Conservation (phyloP, 2,888 invertebrate genomes). For the Ormyrus thymus region DNA sequence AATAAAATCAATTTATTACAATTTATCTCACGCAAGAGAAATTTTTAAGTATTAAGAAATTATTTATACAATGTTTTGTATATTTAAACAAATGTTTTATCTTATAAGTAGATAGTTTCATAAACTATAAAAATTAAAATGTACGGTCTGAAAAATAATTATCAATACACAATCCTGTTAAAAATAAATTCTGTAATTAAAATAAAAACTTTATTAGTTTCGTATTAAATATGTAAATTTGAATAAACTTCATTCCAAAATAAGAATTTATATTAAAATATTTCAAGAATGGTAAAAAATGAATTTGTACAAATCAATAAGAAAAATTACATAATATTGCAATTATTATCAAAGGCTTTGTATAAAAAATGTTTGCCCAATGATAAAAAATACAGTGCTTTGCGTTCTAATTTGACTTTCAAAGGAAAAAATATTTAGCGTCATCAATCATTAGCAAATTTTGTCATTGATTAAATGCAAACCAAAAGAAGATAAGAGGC, state of each 20-base stretch:
- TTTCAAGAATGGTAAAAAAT: constrained; percentile 34
- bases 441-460: constrained; percentile 18
- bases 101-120: constrained; percentile 8
- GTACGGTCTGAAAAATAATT: constrained; percentile 32
- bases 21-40: neutral
- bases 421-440: constrained; percentile 29
- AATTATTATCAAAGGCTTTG: constrained; percentile 25
- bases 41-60: constrained; percentile 16
- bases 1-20: constrained; percentile 12
- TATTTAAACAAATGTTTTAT: too few relatives aligned
- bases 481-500: constrained; percentile 20
- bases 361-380: constrained; percentile 39
- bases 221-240: constrained; percentile 22
- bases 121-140: neutral
- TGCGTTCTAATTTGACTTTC: constrained; percentile 10
- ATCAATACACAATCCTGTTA: constrained; percentile 21
- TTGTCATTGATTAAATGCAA: constrained; percentile 37
- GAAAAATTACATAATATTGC: constrained; percentile 38
- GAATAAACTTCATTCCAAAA: constrained; percentile 42
- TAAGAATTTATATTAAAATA: constrained; percentile 45
- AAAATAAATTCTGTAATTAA: constrained; percentile 24
- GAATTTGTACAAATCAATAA: constrained; percentile 33
- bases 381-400: constrained; percentile 32
- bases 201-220: constrained; percentile 22
- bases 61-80: constrained; percentile 14